Evolutionary conservation across 2,888 invertebrate genomes (phyloP).

Genomic region (Lepidochitona cinerea): DNA sequence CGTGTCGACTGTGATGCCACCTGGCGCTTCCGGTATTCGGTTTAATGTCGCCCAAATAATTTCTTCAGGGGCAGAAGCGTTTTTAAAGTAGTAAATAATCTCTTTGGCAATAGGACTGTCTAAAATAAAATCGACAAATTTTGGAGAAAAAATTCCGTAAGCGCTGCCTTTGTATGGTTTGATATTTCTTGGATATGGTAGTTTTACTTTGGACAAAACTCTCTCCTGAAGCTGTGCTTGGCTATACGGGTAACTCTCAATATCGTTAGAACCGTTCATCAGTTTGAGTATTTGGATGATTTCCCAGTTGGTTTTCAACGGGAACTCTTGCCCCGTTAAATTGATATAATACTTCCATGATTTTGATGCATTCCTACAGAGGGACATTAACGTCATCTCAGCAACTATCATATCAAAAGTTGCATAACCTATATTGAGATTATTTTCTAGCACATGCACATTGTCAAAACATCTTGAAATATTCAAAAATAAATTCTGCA

Average conservation of each 20-base stretch:
- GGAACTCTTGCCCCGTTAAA: neutral
- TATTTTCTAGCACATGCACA: slow-evolving; percentile 45
- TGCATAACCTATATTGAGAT: slow-evolving; percentile 43
- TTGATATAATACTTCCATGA: slow-evolving; percentile 1
- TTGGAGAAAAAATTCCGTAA: slow-evolving; percentile 55
- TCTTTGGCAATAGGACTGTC: too few species aligned
- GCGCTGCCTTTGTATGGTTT: slow-evolving; percentile 58
- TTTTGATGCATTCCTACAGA: neutral
- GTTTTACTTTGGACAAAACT: neutral
- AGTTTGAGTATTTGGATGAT: neutral
- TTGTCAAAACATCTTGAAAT: slow-evolving; percentile 54
- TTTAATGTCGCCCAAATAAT: slow-evolving; percentile 64
- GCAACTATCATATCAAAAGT: slow-evolving; percentile 37
- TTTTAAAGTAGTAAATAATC: too few species aligned
- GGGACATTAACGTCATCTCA: slow-evolving; percentile 44
- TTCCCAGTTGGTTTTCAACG: neutral
- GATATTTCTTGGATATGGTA: slow-evolving; percentile 27
- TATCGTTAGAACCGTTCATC: neutral
- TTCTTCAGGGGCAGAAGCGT: slow-evolving; percentile 67
- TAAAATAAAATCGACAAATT: slow-evolving; percentile 58
- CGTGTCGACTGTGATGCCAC: slow-evolving; percentile 41
- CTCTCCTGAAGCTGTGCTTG: too few species aligned
- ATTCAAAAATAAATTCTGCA: slow-evolving; percentile 36
- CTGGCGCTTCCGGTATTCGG: slow-evolving; percentile 50
- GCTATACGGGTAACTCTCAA: neutral